Evolutionary conservation across 2,797 vertebrate genomes (phyloP).

Genomic region (Steatocranus sp.): DNA sequence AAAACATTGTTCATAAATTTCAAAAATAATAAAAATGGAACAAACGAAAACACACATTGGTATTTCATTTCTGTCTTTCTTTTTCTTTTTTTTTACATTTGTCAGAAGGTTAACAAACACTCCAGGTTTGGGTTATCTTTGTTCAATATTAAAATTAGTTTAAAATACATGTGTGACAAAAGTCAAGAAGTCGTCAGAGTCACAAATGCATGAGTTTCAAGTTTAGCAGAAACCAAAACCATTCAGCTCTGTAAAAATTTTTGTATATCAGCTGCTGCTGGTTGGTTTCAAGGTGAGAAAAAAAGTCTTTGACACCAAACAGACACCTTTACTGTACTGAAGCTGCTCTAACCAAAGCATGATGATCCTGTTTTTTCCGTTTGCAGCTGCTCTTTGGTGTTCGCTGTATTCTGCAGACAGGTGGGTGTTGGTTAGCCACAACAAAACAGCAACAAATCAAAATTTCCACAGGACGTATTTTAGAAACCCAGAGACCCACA

Average conservation of each 20-base stretch:
- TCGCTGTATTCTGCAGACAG: neutral
- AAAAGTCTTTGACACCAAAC: accelerated
- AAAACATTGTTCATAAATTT: neutral
- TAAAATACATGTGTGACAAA: accelerated
- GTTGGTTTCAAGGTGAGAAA: neutral
- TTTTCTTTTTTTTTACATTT: neutral
- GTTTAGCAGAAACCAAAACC: neutral
- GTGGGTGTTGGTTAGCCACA: neutral
- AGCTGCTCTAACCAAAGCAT: neutral
- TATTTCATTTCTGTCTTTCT: accelerated
- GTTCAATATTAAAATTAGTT: neutral
- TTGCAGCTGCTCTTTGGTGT: neutral
- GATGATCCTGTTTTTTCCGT: neutral
- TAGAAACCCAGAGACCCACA: neutral
- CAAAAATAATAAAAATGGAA: accelerated
- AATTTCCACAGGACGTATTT: neutral
- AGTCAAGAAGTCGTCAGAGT: neutral
- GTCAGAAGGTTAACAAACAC: neutral
- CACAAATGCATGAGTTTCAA: neutral
- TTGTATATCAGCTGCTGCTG: neutral
- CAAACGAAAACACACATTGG: accelerated
- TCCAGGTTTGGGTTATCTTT: neutral
- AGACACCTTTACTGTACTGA: neutral
- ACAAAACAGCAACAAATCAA: neutral
- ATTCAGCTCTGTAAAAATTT: accelerated